Evolutionary conservation across 2,797 vertebrate genomes (phyloP), one percentile per base, ranked within the genome.

Genomic region (Acropternis orthonyx): DNA sequence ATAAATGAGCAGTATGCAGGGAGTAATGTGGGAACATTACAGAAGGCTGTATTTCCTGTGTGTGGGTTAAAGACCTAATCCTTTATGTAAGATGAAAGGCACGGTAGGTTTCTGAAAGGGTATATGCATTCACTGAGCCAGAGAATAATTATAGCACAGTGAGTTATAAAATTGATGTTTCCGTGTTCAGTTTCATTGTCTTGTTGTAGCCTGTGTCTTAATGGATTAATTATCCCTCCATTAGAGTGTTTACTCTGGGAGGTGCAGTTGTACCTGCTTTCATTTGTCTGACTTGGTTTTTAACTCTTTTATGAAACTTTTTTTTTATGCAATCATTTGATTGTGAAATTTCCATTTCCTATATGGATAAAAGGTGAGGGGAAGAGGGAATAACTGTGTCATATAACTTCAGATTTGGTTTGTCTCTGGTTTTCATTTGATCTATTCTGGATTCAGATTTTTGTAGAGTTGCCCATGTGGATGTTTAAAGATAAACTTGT

Each of bases 151-250:
- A 97, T 95, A 96, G 85, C 94, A 89, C 79, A 79, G 97, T 95
- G 97, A 97, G 96, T 96, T 96, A 96, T 95, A 97, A 96, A 97
- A 97, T 96, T 75, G 91, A 96, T 96, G 93, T 97, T 97, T 95
- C 96, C 93, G 71, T 95, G 95, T 96, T 95, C 92, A 61, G 93
- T 97, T 96, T 94, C 96, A 95, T 97, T 96, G 95, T 98, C 97
- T 97, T 97, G 48, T 86, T 49, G 85, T 96, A 96, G 91, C 83
- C 87, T 75, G 84, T 96, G 90, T 94, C 85, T 98, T 96, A 97
- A 97, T 97, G 97, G 95, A 96, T 97, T 97, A 97, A 97, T 97
- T 97, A 96, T 92, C 55, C 88, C 37, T 97, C 87, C 95, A 84
- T 97, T 96, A 97, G 95, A 92, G 54, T 97, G 92, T 89, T 91